Evolutionary conservation across 2,113 vertebrate genomes (phyloP).

Genomic region (Ictalurus punctatus): DNA sequence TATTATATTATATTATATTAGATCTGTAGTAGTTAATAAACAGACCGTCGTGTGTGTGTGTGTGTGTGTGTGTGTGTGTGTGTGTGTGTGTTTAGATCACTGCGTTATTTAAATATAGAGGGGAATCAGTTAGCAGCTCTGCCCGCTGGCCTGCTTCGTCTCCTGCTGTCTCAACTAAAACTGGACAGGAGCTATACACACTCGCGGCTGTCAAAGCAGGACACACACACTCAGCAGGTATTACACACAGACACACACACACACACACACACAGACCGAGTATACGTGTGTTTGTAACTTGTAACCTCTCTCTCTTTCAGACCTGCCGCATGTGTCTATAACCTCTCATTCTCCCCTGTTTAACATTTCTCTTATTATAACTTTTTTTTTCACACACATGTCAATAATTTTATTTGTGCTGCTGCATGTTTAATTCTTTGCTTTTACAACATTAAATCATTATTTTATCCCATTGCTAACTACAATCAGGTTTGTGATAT

Average conservation of each 20-base stretch:
- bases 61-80: not conserved
- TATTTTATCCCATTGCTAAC: not conserved
- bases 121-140: not conserved
- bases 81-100: not conserved
- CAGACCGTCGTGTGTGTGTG: not conserved
- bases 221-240: slow-evolving; percentile 1
- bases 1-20: not conserved
- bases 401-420: not conserved
- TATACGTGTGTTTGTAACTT: not conserved
- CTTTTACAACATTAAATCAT: not conserved
- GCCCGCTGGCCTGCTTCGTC: not conserved
- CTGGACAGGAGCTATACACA: not conserved
- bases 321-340: not conserved
- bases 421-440: not conserved
- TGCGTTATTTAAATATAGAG: not conserved
- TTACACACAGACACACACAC: not conserved
- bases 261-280: not conserved
- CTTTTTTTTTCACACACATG: not conserved
- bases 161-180: not conserved
- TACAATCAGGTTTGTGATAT: not conserved
- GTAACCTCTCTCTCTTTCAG: not conserved
- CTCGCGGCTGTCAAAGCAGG: not conserved
- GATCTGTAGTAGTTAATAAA: not conserved
- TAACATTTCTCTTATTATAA: not conserved
- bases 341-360: not conserved